Percentiles rank a stretch among this genome's conserved stretches.
These are phyloP conservation scores for Agrotis exclamationis DNA, from an alignment of 2,888 invertebrate genomes.

Conservation along the genomic window DNA sequence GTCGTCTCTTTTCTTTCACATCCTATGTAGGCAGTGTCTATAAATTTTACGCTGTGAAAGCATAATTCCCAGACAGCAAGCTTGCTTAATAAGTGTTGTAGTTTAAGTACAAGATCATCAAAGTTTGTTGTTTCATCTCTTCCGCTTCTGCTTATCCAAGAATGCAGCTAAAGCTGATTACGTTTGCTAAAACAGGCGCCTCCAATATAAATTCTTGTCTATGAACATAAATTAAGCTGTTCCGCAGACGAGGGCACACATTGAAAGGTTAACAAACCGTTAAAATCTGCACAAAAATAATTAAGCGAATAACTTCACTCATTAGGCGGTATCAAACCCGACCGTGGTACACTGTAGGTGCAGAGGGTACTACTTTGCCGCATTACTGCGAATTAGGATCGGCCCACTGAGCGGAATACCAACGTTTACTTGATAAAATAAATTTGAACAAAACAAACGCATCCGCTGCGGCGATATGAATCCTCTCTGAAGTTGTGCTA, in stretches of 20 bases:
- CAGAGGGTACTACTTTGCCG: slow-evolving; percentile 73
- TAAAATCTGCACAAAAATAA: slow-evolving; percentile 80
- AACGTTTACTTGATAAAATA: slow-evolving; percentile 91
- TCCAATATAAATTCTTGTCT: slow-evolving; percentile 53
- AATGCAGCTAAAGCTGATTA: slow-evolving; percentile 44
- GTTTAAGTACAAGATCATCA: slow-evolving; percentile 41
- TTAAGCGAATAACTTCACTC: slow-evolving; percentile 86
- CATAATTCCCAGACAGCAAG: slow-evolving; percentile 8
- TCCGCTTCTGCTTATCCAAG: slow-evolving; percentile 30
- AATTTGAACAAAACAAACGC: slow-evolving; percentile 90
- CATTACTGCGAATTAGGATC: slow-evolving; percentile 86
- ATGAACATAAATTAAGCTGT: slow-evolving; percentile 57
- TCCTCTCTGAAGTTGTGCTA: slow-evolving; percentile 89
- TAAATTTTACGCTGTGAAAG: background rate
- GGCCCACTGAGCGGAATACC: slow-evolving; percentile 86
- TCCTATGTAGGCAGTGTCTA: background rate
- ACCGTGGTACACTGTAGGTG: slow-evolving; percentile 46
- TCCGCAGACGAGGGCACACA: slow-evolving; percentile 65
- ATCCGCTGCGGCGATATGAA: slow-evolving; percentile 89
- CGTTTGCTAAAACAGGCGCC: slow-evolving; percentile 26
- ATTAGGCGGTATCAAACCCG: slow-evolving; percentile 82
- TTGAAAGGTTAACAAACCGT: slow-evolving; percentile 75
- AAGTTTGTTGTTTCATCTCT: slow-evolving; percentile 35
- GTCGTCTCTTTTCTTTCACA: background rate
- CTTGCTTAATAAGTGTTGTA: slow-evolving; percentile 21